Base-by-base conservation (phyloP, 2,797 vertebrate genomes). In the Cetoscarus ocellatus region DNA sequence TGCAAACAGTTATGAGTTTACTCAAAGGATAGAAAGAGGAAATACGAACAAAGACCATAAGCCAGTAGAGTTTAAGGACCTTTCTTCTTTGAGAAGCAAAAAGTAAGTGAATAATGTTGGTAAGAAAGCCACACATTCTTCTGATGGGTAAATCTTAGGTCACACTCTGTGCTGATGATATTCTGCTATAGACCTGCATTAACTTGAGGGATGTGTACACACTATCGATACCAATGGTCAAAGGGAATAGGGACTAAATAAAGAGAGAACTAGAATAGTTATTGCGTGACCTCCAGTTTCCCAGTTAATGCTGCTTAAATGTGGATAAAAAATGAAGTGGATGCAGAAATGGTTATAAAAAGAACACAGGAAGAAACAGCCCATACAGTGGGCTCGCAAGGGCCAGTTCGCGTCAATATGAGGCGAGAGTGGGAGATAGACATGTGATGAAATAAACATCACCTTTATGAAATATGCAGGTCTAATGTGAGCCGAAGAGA, bases 381-480 rank as follows among this genome's bases (percentile, higher is more conserved):
- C 14, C 5, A 19, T n/a, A 9, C 3, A 2, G 47, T 0, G 15
- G 18, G 34, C 63, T 58, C 18, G 61, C 10, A 18, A 3, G 10
- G 59, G 34, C 27, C n/a, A 9, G 55, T 45, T 43, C 5, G 7
- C 48, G 39, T 75, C 70, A 36, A 76, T 45, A 59, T 1, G 4
- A 65, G 61, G 60, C 7, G 6, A 51, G 63, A 38, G 36, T 0
- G 34, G 1, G 56, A 68, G 62, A 61, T 51, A 58, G 67, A 61
- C 47, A 38, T 34, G 36, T 40, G 8, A 85, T 91, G 39, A 86
- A 89, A 84, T 78, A 84, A 87, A 83, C 70, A 88, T 87, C 43
- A 58, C 14, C 5, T 35, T 78, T 18, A 71, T 88, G 19, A 86
- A 88, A 85, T 73, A 83, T 82, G 48, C 39, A 85, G 70, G 35